A percentile compares a stretch with the other conserved stretches of the same genome.
Evolutionary conservation across 2,113 vertebrate species (phyloP).

Genomic region (Suricata suricatta): DNA sequence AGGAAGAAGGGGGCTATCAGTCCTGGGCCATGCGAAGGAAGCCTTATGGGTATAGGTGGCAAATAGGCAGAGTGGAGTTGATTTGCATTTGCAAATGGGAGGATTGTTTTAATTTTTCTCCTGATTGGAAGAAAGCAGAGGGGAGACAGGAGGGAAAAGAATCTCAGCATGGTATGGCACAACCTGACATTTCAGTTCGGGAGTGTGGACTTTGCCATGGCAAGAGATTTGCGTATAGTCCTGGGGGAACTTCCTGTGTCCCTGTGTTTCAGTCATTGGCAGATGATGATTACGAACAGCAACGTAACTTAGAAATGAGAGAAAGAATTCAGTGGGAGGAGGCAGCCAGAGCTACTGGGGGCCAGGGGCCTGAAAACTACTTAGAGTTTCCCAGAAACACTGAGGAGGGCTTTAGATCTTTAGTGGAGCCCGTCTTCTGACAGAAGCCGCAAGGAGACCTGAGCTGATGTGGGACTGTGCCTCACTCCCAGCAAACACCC

Average conservation of each 20-base stretch:
- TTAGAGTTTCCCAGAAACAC: background rate
- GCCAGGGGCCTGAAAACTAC: background rate
- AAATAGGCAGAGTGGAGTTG: background rate
- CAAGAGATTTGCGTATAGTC: background rate
- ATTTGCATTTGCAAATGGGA: background rate
- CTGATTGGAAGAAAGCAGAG: background rate
- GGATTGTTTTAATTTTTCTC: background rate
- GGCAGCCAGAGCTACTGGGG: background rate
- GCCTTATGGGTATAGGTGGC: fast-evolving
- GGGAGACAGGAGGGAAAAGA: background rate
- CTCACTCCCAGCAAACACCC: background rate
- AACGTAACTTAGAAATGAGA: background rate
- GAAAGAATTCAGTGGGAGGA: background rate
- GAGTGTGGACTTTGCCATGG: background rate
- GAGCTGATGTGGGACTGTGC: background rate
- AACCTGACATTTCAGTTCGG: background rate
- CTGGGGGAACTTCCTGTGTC: background rate
- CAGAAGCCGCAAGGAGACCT: background rate
- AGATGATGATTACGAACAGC: background rate
- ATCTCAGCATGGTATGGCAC: fast-evolving
- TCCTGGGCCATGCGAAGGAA: background rate
- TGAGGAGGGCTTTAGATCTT: background rate
- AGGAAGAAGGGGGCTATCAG: background rate
- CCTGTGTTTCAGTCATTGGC: background rate
- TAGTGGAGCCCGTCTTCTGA: background rate